A percentile compares a stretch with the other conserved stretches of the same genome.
These are phyloP conservation scores for Amphipyra berbera DNA, from an alignment of 2,888 invertebrate genomes.

Conservation along the genomic window DNA sequence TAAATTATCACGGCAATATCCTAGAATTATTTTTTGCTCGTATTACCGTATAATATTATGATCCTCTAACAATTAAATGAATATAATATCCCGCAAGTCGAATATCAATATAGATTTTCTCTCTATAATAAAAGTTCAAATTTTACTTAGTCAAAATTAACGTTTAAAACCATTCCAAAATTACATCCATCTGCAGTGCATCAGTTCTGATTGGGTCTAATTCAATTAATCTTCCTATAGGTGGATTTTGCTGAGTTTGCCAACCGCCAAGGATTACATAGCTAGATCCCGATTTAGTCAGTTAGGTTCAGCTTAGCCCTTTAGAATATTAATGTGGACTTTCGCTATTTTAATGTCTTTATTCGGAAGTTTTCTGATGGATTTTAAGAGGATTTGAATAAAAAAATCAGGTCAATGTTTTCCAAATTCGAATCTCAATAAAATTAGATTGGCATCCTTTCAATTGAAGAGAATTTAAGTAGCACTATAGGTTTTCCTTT, in stretches of 20 bases:
- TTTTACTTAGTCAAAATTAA: too few relatives aligned
- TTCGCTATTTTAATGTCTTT: slow-evolving; percentile 16
- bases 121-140: too few relatives aligned
- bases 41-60: too few relatives aligned
- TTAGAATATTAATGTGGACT: slow-evolving; percentile 41
- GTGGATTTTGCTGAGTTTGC: slow-evolving; percentile 51
- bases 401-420: not conserved
- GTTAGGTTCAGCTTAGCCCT: slow-evolving; percentile 34
- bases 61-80: too few relatives aligned
- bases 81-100: too few relatives aligned
- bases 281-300: slow-evolving; percentile 46
- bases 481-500: too few relatives aligned
- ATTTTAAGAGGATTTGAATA: slow-evolving; percentile 19
- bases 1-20: too few relatives aligned
- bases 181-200: slow-evolving; percentile 49
- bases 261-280: slow-evolving; percentile 39
- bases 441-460: too few relatives aligned
- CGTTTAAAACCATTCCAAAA: slow-evolving; percentile 39
- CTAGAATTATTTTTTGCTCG: too few relatives aligned
- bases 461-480: too few relatives aligned
- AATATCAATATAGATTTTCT: too few relatives aligned
- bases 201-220: slow-evolving; percentile 54
- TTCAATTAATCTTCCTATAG: slow-evolving; percentile 64
- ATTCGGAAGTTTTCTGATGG: slow-evolving; percentile 24
- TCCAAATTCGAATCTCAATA: too few relatives aligned